These are phyloP conservation scores for Ptychodera flava DNA, from an alignment of 35 echinoderm and acorn worm genomes.

Conservation along the genomic window DNA sequence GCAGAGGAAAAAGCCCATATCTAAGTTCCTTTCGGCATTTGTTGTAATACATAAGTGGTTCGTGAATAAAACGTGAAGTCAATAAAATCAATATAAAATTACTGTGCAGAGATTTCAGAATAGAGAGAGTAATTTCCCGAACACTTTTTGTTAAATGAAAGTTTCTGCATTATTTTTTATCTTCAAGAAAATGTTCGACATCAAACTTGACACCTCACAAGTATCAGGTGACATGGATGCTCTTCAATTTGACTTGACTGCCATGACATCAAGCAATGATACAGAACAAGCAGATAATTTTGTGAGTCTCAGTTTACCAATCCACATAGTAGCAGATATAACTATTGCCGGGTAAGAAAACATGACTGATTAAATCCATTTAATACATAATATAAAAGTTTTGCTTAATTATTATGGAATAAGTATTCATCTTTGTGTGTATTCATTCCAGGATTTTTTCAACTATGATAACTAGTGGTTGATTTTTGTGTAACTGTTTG, in stretches of 20 bases:
- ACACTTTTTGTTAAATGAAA: no score
- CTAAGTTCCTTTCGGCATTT: no score
- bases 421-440: neutral
- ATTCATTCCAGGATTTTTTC: neutral
- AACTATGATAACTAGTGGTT: neutral
- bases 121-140: no score
- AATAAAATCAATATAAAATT: no score
- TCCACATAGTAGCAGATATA: conserved; percentile 7
- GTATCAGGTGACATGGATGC: conserved; percentile 2
- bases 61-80: no score
- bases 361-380: neutral
- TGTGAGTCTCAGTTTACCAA: neutral
- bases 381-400: neutral
- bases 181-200: neutral
- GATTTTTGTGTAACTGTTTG: neutral
- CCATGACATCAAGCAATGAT: conserved; percentile 13
- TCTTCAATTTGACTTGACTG: neutral
- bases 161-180: no score
- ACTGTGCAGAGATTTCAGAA: no score
- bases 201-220: neutral
- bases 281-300: neutral
- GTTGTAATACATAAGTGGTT: no score
- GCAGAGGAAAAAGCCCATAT: no score
- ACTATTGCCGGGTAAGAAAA: conserved; percentile 5
- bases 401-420: neutral